Evolutionary conservation across 2,888 invertebrate genomes (phyloP), one percentile per base, ranked within the genome.

Genomic region (Drosophila recens): DNA sequence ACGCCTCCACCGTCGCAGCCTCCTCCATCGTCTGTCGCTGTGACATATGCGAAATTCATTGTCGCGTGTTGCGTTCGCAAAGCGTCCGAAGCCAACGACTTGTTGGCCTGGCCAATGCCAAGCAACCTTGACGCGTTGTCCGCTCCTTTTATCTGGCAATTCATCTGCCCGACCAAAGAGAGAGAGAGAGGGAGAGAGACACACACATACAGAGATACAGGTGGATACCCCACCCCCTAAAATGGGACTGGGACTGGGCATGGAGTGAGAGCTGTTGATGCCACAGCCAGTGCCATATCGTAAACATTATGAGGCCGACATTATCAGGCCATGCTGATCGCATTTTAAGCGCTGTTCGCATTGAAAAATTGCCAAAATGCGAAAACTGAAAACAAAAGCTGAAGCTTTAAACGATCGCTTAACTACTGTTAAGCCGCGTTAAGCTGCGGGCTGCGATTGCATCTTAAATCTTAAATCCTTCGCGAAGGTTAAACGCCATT

Each of bases 21-120:
- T 67, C 53, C 30, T 57, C 20, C 58, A 54, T 53, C 83, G 40
- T 67, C 54, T 48, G 63, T 15, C 20, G 54, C 67, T 77, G 90
- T 88, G 90, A 88, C 88, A 90, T 89, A 90, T 90, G 90, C 87
- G 88, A 90, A 88, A 89, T 89, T 90, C 90, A 89, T 89, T 89
- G 90, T 89, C 89, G 89, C 89, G 89, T 89, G 86, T 89, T 87
- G 75, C 64, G 67, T 36, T 54, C 33, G 48, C 67, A 42, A 52
- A 43, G 23, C 20, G 36, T 43, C 49, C 53, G 63, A 67, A 72
- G 80, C 78, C 79, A 79, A 80, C 81, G 79, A 81, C 72, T 82
- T 75, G 79, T 69, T 72, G 66, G 58, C 34, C 72, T 58, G 77
- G 54, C 82, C 79, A 62, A 68, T 57, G 75, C 79, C 79, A 66